Conservation (phyloP, 2,797 vertebrate genomes). For the Melanotaenia pygmaea region DNA sequence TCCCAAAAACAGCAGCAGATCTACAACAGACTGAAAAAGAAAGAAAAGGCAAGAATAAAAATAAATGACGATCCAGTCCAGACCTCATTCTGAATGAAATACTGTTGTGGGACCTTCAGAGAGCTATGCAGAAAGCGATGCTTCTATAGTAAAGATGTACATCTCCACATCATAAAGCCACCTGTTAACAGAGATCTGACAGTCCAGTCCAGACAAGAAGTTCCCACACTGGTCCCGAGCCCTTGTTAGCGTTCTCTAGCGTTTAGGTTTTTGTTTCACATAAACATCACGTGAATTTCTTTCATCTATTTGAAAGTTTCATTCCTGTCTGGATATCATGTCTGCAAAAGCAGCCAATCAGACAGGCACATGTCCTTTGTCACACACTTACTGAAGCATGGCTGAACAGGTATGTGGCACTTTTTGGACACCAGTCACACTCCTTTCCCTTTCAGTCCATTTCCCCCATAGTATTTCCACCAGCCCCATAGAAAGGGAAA, state of each 20-base stretch:
- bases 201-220: too few relatives aligned
- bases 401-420: constrained; percentile 54
- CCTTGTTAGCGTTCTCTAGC: too few relatives aligned
- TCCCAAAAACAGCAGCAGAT: not conserved
- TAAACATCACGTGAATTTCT: not conserved
- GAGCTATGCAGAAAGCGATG: too few relatives aligned
- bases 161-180: too few relatives aligned
- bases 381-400: constrained; percentile 63
- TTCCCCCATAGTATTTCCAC: not conserved
- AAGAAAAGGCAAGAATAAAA: too few relatives aligned
- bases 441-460: constrained; percentile 32
- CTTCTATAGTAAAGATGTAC: too few relatives aligned
- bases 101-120: too few relatives aligned
- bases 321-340: not conserved
- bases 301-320: not conserved
- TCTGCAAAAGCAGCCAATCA: not conserved
- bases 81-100: too few relatives aligned
- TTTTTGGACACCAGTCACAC: constrained; percentile 14
- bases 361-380: constrained; percentile 11
- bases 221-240: too few relatives aligned
- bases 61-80: too few relatives aligned
- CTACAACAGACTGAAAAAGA: too few relatives aligned
- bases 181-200: too few relatives aligned
- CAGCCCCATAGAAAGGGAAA: not conserved
- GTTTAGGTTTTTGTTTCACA: not conserved